Evolutionary conservation across 2,113 vertebrate genomes (phyloP), one percentile per base, ranked within the genome.

Genomic region (Platanista minor): DNA sequence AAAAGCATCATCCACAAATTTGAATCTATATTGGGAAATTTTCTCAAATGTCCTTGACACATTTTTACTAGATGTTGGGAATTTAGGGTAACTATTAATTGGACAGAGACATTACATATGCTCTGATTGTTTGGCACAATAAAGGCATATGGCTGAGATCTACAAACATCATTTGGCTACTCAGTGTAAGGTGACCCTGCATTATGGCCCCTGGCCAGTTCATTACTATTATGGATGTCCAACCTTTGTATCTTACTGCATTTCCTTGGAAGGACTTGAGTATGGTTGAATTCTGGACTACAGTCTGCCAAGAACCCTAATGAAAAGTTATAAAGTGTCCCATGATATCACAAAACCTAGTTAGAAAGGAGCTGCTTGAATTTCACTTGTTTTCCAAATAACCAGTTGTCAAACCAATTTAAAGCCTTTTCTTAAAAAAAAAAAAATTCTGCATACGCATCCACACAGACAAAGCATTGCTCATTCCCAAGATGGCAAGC

Each of bases 11-110:
- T 78, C n/a, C 21, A 94, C 46, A 96, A 52, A 84, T 90, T 66
- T 92, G 5, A 94, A 90, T 81, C 25, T 54, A 81, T 94, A 59
- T 7, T 75, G 66, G 95, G 61, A 88, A 88, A 54, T 91, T 91
- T 89, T 91, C 52, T 87, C 67, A 88, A 94, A 78, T 93, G 54
- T 41, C 74, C 21, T 96, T 94, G 87, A 85, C n/a, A 84, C 27
- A 92, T 61, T 90, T 90, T 91, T 87, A 39, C 20, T 85, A 71
- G 29, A 83, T 87, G n/a, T 59, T 41, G 13, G 9, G 41, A 95
- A 90, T 90, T 96, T 96, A 61, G 29, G 15, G 17, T 67, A 87
- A 67, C 46, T 93, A 39, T 72, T 88, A 54, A 80, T 91, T 90
- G 64, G 27, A n/a, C 64, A 52, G 57, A 52, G 14, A 64, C 3